Base-by-base conservation (phyloP, 2,797 vertebrate genomes). In the Macrochelys suwanniensis region DNA sequence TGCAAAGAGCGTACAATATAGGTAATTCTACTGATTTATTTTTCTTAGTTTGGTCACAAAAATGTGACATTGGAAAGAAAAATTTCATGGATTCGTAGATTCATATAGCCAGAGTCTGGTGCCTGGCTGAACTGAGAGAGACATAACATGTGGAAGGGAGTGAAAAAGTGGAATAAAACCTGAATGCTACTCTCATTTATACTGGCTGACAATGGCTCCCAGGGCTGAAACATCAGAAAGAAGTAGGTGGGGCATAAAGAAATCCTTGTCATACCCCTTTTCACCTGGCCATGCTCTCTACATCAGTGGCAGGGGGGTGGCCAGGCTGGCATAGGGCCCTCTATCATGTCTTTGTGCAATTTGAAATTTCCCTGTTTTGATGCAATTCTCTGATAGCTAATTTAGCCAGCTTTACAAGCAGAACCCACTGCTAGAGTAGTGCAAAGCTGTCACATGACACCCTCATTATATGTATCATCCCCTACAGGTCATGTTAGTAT, bases 21-120 rank as follows among this genome's bases (percentile, higher is more conserved):
- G 51, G 88, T 93, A 82, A 49, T 81, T 84, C 86, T 95, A 42
- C 61, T 31, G 37, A 57, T 95, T 47, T 85, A 26, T 87, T 94
- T 94, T 86, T 92, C 56, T 93, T 83, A 54, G 54, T 93, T 94
- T 90, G 84, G 91, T 97, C 94, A 37, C 84, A 56, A 50, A 85
- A 87, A 85, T 93, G 71, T 28, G 2, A 82, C 80, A 61, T 71
- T 77, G 78, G 85, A 92, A 92, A 91, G 81, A 89, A 53, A 71
- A 59, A 25, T 92, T 81, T 68, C 54, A 37, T 86, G 19, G 33
- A 78, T 81, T 65, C 54, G n/a, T 86, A 23, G 33, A 78, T 81
- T 42, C 28, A 50, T 6, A 4, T 23, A 65, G 47, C 25, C 54
- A 71, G n/a, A 71, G 23, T 37, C 65, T 71, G n/a, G 15, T 76